Evolutionary conservation across 1,140 invertebrate species (phyloP).

Genomic region (Heliconius himera): DNA sequence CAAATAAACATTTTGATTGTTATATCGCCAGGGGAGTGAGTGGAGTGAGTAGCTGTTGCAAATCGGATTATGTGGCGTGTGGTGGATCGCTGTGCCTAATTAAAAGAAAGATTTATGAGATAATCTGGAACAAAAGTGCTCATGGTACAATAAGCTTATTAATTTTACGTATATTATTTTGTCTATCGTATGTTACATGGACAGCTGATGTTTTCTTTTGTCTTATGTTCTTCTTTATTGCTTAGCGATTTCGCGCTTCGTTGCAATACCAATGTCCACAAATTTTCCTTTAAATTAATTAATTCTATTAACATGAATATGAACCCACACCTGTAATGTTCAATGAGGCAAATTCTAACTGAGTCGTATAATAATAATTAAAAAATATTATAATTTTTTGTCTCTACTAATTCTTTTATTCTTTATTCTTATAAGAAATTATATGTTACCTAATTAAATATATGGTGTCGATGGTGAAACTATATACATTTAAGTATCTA

Average conservation of each 20-base stretch:
- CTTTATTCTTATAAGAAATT: too few species aligned
- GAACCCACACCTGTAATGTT: too few species aligned
- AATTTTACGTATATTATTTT: background rate
- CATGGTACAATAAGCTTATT: constrained; percentile 23
- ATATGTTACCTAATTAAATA: too few species aligned
- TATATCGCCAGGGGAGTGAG: constrained; percentile 65
- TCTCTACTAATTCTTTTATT: too few species aligned
- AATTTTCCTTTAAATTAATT: too few species aligned
- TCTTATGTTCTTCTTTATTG: background rate
- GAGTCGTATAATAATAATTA: too few species aligned
- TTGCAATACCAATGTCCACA: too few species aligned
- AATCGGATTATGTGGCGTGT: constrained; percentile 74
- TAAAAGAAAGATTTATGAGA: constrained; percentile 65
- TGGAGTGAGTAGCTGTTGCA: constrained; percentile 56
- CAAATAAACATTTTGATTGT: constrained; percentile 78
- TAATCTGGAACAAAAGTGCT: constrained; percentile 49
- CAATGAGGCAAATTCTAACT: too few species aligned
- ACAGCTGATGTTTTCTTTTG: background rate
- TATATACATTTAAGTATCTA: too few species aligned
- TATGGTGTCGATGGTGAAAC: too few species aligned
- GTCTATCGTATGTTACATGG: background rate
- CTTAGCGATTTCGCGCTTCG: background rate
- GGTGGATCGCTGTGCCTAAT: constrained; percentile 64
- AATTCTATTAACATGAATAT: too few species aligned
- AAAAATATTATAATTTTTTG: too few species aligned